These are phyloP conservation scores for Ashinkailepas kermadecensis DNA, from an alignment of 2,888 invertebrate genomes.

Conservation along the genomic window DNA sequence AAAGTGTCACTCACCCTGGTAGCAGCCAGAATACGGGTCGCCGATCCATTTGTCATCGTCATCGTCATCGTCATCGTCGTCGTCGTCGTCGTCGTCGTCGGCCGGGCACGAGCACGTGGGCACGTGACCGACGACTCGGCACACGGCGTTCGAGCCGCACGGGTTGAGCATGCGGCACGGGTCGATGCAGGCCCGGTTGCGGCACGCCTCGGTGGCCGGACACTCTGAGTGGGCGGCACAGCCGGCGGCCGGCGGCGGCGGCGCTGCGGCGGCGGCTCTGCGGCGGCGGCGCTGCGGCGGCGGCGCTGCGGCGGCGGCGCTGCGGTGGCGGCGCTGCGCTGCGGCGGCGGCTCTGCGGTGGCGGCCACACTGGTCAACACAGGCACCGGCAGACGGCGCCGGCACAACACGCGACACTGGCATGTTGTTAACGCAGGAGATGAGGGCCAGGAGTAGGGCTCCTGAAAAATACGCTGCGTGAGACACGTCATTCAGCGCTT, in stretches of 20 bases:
- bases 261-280: too few relatives aligned
- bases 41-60: conserved; percentile 30
- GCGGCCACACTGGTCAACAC: too few relatives aligned
- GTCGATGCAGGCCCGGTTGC: conserved; percentile 62
- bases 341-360: too few relatives aligned
- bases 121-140: conserved; percentile 62
- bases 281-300: too few relatives aligned
- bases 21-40: not conserved
- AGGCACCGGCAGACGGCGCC: not conserved
- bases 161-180: conserved; percentile 60
- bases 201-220: conserved; percentile 59
- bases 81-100: too few relatives aligned
- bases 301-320: too few relatives aligned
- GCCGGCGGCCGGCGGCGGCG: conserved; percentile 30
- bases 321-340: too few relatives aligned
- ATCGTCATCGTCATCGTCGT: conserved; percentile 18
- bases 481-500: not conserved
- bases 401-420: not conserved
- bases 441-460: not conserved
- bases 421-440: not conserved
- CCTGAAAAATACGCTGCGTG: conserved; percentile 1
- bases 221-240: conserved; percentile 69
- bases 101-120: conserved; percentile 33
- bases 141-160: conserved; percentile 71
- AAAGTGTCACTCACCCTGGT: conserved; percentile 10